Evolutionary conservation across 2,888 invertebrate species (phyloP), one percentile per base, ranked within the genome.

Genomic region (Lacanobia oleracea): DNA sequence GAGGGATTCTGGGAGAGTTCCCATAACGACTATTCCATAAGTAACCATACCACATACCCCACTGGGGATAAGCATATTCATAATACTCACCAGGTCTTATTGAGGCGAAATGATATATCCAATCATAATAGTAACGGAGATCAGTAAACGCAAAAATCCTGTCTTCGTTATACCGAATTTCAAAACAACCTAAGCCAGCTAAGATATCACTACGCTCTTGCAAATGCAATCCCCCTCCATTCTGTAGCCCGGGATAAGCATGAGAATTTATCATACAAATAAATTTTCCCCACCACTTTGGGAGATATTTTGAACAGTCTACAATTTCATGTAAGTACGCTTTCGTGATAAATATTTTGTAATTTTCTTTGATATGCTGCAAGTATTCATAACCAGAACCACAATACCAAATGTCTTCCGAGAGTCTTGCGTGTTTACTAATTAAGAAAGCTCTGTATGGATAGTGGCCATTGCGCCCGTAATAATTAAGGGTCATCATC

Each of bases 261-360:
- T 62, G 0, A 0, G 12, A 3, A 74, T 93, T 93, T n/a, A 48
- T 82, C 0, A 92, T 43, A 64, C 93, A 93, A 23, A 93, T 90
- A 66, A 93, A 93, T 75, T 93, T 93, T 0, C 93, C 93, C 93
- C 93, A 93, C 85, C 84, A 91, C 74, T 93, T 93, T 0, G 93
- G 93, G 0, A 93, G 51, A 45, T 89, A 91, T 7, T 72, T 88
- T 0, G 91, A 91, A 74, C 93, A 93, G 67, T 93, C 91, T 12
- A 72, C 56, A 2, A 79, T 1, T 8, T 18, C 0, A 86, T 85
- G 0, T 88, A 45, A 1, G 79, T 9, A 0, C 8, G 82, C 21
- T 0, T 10, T 4, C 0, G 68, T 54, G 67, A 80, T 88, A 66
- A 87, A 87, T 33, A 93, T 92, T 65, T 89, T 91, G 66, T 89